Percentiles rank a stretch among this genome's conserved stretches.
These are phyloP conservation scores for Drosophila arizonae DNA, from an alignment of 1,140 invertebrate species.

Conservation along the genomic window DNA sequence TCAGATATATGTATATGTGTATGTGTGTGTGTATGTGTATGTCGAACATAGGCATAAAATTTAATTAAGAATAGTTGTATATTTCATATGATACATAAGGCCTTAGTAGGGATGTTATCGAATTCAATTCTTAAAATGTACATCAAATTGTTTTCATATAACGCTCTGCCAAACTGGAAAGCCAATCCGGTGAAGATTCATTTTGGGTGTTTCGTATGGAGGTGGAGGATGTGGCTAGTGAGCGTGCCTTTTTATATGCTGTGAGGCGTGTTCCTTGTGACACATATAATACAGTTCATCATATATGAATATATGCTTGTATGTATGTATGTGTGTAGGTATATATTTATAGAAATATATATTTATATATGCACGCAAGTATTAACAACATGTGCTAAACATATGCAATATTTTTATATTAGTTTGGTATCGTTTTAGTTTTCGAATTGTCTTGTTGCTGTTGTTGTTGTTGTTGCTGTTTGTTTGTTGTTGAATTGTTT, in stretches of 20 bases:
- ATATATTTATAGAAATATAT: background rate
- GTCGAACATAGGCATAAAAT: conserved; percentile 60
- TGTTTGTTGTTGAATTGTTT: conserved; percentile 43
- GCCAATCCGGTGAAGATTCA: conserved; percentile 41
- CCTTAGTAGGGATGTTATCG: conserved; percentile 50
- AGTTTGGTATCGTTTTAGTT: conserved; percentile 43
- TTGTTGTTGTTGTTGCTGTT: conserved; percentile 26
- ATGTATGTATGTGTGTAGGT: conserved; percentile 29
- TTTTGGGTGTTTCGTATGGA: conserved; percentile 26
- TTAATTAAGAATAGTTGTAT: conserved; percentile 66
- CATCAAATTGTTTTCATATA: conserved; percentile 29
- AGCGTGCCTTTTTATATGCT: conserved; percentile 31
- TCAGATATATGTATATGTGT: conserved; percentile 12
- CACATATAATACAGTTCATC: conserved; percentile 70
- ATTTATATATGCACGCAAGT: conserved; percentile 30
- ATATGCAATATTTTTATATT: conserved; percentile 56
- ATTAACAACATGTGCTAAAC: conserved; percentile 60
- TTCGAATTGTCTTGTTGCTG: conserved; percentile 24
- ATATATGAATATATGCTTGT: conserved; percentile 18
- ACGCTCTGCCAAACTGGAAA: conserved; percentile 33
- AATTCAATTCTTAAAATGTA: conserved; percentile 60
- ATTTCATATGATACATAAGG: conserved; percentile 79
- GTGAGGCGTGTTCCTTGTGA: conserved; percentile 60
- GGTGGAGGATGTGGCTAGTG: conserved; percentile 16
- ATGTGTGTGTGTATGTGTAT: conserved; percentile 19